phyloP scores from a whole-genome alignment of 2,113 vertebrate species.

The Cyprinodon brontotheroides region DNA sequence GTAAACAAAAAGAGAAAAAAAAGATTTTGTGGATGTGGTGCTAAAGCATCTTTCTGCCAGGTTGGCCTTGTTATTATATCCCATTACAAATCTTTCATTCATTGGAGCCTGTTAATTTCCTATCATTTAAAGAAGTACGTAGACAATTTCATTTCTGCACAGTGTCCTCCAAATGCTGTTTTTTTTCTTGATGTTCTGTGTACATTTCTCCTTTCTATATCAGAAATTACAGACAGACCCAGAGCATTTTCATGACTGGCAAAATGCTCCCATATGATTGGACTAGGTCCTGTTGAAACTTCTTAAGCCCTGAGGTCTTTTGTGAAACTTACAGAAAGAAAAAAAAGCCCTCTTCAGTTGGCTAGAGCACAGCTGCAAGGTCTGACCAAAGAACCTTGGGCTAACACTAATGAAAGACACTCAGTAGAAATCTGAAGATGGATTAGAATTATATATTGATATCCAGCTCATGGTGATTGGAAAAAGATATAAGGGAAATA shows the following conservation, averaged over 20 bases:
- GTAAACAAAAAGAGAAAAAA: background rate
- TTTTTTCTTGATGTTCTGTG: background rate
- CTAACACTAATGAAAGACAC: background rate
- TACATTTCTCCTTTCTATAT: background rate
- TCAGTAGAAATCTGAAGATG: background rate
- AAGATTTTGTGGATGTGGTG: background rate
- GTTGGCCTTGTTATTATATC: background rate
- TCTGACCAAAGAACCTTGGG: background rate
- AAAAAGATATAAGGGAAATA: background rate
- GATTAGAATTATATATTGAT: background rate
- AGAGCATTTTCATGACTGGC: background rate
- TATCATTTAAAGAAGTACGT: background rate
- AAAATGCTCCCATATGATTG: background rate
- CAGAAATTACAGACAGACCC: background rate
- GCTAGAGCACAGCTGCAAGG: background rate
- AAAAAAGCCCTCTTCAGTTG: background rate
- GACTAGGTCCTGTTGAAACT: background rate
- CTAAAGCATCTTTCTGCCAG: background rate
- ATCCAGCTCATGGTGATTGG: background rate
- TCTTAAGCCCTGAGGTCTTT: background rate
- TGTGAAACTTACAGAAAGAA: background rate
- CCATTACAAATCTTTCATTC: background rate
- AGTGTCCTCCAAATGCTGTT: background rate
- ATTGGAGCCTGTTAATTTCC: background rate
- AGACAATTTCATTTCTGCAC: background rate